A percentile compares a stretch with the other conserved stretches of the same genome.
These are phyloP conservation scores for Hippoglossus stenolepis DNA, from an alignment of 2,113 vertebrate species.

Conservation along the genomic window DNA sequence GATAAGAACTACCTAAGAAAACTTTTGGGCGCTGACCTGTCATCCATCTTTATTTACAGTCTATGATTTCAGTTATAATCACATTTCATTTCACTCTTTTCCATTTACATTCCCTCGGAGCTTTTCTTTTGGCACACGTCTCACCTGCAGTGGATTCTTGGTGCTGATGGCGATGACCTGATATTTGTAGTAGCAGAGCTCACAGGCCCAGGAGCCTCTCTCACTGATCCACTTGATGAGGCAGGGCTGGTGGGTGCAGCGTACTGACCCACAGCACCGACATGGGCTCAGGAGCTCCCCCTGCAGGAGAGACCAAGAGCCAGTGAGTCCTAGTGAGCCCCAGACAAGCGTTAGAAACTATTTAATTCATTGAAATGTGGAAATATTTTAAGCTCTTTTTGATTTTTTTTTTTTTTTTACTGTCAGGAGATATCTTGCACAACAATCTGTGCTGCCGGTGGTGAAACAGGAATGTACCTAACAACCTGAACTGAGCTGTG, in stretches of 20 bases:
- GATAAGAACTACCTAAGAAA: no score
- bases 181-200: constrained; percentile 99
- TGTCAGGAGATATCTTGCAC: not conserved
- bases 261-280: constrained; percentile 95
- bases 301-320: constrained; percentile 74
- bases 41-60: no score
- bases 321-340: not conserved
- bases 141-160: constrained; percentile 99
- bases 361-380: not conserved
- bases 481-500: not conserved
- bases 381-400: not conserved
- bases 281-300: constrained; percentile 98
- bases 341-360: not conserved
- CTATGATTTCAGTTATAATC: no score
- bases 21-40: no score
- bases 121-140: not conserved
- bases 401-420: not conserved
- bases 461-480: not conserved
- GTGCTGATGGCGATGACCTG: constrained; percentile 99
- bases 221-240: constrained; percentile 99
- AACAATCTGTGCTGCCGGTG: not conserved
- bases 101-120: not conserved
- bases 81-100: not conserved
- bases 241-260: constrained; percentile 98
- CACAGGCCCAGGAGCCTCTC: constrained; percentile 98